Base-by-base conservation (phyloP, 2,113 vertebrate genomes). In the Mobula hypostoma region DNA sequence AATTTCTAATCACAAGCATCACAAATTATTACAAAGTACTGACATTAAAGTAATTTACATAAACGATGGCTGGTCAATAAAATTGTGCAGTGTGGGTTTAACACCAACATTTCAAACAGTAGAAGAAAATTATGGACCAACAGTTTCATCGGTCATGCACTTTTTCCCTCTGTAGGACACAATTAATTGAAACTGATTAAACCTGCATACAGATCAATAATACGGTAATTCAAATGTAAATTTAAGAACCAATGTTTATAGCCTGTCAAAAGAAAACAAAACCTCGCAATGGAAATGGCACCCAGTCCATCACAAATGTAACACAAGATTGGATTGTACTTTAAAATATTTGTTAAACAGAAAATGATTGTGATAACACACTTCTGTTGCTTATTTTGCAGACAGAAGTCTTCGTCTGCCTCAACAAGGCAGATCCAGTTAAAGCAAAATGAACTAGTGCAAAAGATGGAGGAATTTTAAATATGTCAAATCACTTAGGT, bases 171-270 rank as follows among this genome's bases (percentile, higher is more conserved):
- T 2, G 14, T 36, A 36, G n/a, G 14, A 79, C 12, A 11, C 14
- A 90, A 90, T 90, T n/a, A 90, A 68, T 90, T 66, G 61, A 32
- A 79, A 68, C 29, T 61, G 5, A 15, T 32, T 68, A 66, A 90
- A 90, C n/a, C 36, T 90, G 7, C 85, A 9, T 19, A 90, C n/a
- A 90, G 66, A 90, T 88, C 58, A 90, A 68, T 36, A 90, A 66
- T 17, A 66, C n/a, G 15, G 19, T 15, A 19, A 14, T 32, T 17
- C 0, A 11, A 90, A 32, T 85, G 8, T 58, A 85, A 85, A 58
- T 90, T 90, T n/a, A 32, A n/a, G 29, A 88, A 88, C 27, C 83
- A 88, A 63, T n/a, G 1, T 87, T 87, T 24, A 61, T 87, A 14
- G 29, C 29, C 7, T 15, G 24, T 88, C 12, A 88, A 63, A 88